These are phyloP conservation scores for Epinotia ramella DNA, from an alignment of 2,888 invertebrate genomes.

Conservation along the genomic window DNA sequence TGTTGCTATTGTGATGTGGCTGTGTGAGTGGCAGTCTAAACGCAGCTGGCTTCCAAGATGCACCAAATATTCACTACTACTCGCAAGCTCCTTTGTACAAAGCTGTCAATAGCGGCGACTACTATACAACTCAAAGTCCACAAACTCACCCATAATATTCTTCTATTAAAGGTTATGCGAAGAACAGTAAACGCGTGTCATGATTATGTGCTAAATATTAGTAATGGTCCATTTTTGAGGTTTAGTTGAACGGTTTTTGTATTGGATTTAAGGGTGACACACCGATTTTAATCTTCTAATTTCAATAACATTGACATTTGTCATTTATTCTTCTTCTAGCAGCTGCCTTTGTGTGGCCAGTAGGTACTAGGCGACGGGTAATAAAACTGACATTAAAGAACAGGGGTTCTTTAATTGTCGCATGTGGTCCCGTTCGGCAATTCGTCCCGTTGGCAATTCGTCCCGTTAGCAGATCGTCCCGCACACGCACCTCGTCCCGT, in stretches of 20 bases:
- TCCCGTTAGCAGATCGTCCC: too few relatives aligned
- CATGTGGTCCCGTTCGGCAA: too few relatives aligned
- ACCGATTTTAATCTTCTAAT: constrained; percentile 72
- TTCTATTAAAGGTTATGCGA: constrained; percentile 30
- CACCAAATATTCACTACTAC: constrained; percentile 25
- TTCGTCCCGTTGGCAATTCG: too few relatives aligned
- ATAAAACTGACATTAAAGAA: neutral
- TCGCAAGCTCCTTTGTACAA: constrained; percentile 76
- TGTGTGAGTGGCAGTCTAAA: constrained; percentile 66
- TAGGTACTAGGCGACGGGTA: constrained; percentile 22
- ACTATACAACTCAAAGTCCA: constrained; percentile 47
- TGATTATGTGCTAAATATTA: constrained; percentile 39
- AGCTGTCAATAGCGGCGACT: constrained; percentile 68
- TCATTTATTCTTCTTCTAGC: constrained; percentile 49
- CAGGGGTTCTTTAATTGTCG: neutral
- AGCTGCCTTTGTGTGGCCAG: constrained; percentile 48
- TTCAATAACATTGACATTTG: constrained; percentile 67
- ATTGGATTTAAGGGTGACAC: constrained; percentile 57
- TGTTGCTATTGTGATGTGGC: constrained; percentile 59
- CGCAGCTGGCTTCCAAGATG: constrained; percentile 65
- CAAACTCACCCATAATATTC: constrained; percentile 74
- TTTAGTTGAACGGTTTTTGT: constrained; percentile 55
- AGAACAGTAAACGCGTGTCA: neutral
- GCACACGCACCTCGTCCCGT: too few relatives aligned
- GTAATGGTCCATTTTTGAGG: constrained; percentile 52